phyloP scores from a whole-genome alignment of 2,113 vertebrate species.

The Sturnus vulgaris region DNA sequence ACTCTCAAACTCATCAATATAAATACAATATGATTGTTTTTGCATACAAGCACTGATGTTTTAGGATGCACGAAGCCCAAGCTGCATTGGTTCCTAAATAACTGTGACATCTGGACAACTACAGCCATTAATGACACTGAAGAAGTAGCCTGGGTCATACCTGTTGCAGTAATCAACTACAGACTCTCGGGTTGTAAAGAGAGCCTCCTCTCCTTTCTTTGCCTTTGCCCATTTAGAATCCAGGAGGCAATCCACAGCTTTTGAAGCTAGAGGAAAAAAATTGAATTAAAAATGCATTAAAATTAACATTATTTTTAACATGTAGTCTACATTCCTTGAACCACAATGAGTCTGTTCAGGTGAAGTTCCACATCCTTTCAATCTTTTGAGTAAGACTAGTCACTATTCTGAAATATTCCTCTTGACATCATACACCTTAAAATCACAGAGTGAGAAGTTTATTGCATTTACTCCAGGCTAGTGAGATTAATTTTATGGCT shows the following conservation, averaged over 20 bases:
- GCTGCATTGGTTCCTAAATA: neutral
- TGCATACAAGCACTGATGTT: neutral
- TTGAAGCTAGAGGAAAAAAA: slow-evolving; percentile 80
- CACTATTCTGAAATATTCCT: neutral
- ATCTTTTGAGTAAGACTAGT: neutral
- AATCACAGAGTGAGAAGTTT: neutral
- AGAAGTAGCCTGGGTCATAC: slow-evolving; percentile 57
- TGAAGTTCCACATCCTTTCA: neutral
- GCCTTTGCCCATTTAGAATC: slow-evolving; percentile 98
- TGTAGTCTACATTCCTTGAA: neutral
- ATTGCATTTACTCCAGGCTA: neutral
- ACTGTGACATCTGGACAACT: neutral
- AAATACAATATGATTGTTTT: neutral
- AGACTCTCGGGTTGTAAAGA: slow-evolving; percentile 95
- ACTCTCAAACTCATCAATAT: neutral
- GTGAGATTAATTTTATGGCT: neutral
- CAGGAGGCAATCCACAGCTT: slow-evolving; percentile 95
- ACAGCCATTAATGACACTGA: neutral
- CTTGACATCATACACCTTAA: neutral
- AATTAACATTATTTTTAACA: neutral
- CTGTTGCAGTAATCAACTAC: slow-evolving; percentile 97
- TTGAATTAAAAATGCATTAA: neutral
- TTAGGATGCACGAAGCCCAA: rapidly evolving
- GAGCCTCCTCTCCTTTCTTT: slow-evolving; percentile 93
- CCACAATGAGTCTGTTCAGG: neutral